Percentiles rank a stretch among this genome's conserved stretches.
phyloP scores from a whole-genome alignment of 2,888 invertebrate species.

The Euphydryas editha region DNA sequence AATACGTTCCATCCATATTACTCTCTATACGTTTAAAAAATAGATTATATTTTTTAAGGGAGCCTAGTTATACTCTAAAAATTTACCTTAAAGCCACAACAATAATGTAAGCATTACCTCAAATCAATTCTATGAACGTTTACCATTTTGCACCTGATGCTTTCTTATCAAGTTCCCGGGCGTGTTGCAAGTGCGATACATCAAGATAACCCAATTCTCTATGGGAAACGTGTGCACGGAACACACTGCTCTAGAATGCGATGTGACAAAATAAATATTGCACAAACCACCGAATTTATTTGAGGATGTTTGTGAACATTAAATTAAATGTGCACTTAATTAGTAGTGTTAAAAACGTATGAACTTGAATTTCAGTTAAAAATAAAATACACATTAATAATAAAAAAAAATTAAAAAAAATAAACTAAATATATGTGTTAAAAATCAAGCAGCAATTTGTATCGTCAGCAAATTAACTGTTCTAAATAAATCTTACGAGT shows the following conservation, averaged over 20 bases:
- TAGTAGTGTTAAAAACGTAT: no score
- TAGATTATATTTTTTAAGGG: not conserved
- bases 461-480: no score
- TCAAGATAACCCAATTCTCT: slow-evolving; percentile 79
- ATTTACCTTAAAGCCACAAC: not conserved
- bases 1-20: no score
- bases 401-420: no score
- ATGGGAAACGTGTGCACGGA: slow-evolving; percentile 64
- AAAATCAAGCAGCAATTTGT: no score
- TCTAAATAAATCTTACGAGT: no score
- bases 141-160: slow-evolving; percentile 34
- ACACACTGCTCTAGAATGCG: slow-evolving; percentile 49
- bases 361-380: not conserved
- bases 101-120: not conserved
- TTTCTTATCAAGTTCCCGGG: slow-evolving; percentile 55
- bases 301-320: not conserved
- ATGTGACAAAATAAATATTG: slow-evolving; percentile 50
- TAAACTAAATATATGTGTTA: no score
- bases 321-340: not conserved
- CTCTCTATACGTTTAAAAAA: not conserved
- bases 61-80: not conserved
- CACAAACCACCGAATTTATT: slow-evolving; percentile 36
- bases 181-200: slow-evolving; percentile 65
- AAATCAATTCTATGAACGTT: not conserved
- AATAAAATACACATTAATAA: not conserved